Base-by-base conservation (phyloP, 2,113 vertebrate genomes). In the Hoplias malabaricus region DNA sequence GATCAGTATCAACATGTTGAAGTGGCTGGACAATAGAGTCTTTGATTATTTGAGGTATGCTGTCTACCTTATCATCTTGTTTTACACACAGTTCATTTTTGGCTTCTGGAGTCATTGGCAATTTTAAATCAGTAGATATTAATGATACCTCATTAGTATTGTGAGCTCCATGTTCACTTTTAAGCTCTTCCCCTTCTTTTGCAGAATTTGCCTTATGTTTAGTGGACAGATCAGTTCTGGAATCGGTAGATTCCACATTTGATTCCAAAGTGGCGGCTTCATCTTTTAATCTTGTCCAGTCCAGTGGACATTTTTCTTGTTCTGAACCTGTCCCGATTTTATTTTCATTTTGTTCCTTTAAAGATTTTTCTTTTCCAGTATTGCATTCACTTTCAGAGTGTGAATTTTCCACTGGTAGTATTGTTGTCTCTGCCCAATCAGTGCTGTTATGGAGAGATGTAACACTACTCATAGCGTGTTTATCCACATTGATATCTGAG, bases 281-380 rank as follows among this genome's bases (percentile, higher is more conserved):
- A 68, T 33, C 66, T 67, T 74, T 74, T 40, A 42, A 29, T 19
- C 13, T 65, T 9, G 25, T 73, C 54, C 59, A 67, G 16, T 50
- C 67, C 4, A 65, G 46, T 74, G 69, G 73, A 67, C 34, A 43
- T 63, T 36, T 69, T 33, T 54, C n/a, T 54, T 74, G 69, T 34
- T 70, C 63, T 29, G 43, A 36, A 29, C 3, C 29, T 48, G 36
- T 43, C 48, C 10, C 43, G 13, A 25, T 1, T 14, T 61, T 54
- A 34, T 73, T 65, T 75, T 36, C 61, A 21, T 36, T 70, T 31
- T 19, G 66, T 33, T 1, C 19, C 67, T 13, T 69, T 68, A 16
- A 50, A 3, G 73, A 19, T 2, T 25, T 75, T 42, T 73, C 72
- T 43, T 77, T 67, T 48, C 4, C 19, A 27, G 13, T 33, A 27